Base-by-base conservation (phyloP, 2,888 invertebrate genomes). In the Tromatobia lineatoria region DNA sequence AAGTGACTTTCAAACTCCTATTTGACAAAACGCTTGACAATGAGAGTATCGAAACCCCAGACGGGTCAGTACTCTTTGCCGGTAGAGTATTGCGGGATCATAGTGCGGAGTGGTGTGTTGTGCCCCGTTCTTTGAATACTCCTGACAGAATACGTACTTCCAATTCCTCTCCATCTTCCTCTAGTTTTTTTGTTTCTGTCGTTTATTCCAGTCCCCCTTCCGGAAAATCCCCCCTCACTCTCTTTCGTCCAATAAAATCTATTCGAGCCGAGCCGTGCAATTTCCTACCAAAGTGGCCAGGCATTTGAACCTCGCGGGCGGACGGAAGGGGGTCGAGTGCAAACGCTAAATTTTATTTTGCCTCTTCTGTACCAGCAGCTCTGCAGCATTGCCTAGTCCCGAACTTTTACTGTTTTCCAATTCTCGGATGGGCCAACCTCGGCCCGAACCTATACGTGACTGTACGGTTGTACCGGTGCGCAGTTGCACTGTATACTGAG, bases 371-470 rank as follows among this genome's bases (percentile, higher is more conserved):
- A 38, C 38, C 34, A 29, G 38, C 47, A 18, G 52, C 7, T 38
- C 59, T 34, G 13, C 10, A 59, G 57, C 18, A 13, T 66, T 74
- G 69, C 54, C 42, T 45, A 83, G 82, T 87, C 83, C 78, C 82
- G 85, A 87, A 88, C 89, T 89, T 88, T 89, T 89, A 90, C 87
- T 88, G 88, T 88, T 86, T 87, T 86, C 86, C 88, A 85, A 87
- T 89, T 87, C 85, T 80, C 84, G 83, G 79, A 89, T 84, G 86
- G 86, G 78, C 83, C 75, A 45, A 66, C 66, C 80, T 61, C 59
- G 23, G 57, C 25, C 4, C 25, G 70, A 67, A 64, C 70, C 29
- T 52, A 70, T 61, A 42, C 57, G 13, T 25, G 59, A 57, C 20
- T 29, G 18, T 10, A 38, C 61, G 61, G 18, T 3, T 42, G 29